Evolutionary conservation across 2,797 vertebrate species (phyloP).

Genomic region (Diplodus sargus): DNA sequence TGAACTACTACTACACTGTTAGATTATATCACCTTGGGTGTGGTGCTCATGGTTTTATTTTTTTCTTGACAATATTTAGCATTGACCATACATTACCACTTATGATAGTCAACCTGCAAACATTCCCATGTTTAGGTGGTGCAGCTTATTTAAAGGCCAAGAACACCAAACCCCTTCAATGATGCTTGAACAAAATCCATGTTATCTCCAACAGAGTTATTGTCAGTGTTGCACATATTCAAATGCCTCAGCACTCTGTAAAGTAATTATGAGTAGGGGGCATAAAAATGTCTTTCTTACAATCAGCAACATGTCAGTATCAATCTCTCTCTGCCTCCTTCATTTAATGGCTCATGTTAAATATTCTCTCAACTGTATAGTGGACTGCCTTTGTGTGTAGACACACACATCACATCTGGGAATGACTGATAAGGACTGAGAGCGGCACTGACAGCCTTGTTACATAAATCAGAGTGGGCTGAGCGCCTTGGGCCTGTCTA

Average conservation of each 20-base stretch:
- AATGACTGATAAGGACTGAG: conserved; percentile 49
- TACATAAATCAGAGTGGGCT: conserved; percentile 50
- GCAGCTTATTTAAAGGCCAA: background rate
- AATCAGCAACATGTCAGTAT: conserved; percentile 15
- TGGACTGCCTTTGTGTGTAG: background rate
- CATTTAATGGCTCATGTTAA: conserved; percentile 36
- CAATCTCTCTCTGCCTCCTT: conserved; percentile 7
- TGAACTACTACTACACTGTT: too few relatives aligned
- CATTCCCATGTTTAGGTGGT: background rate
- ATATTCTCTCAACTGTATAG: conserved; percentile 17
- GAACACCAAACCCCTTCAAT: background rate
- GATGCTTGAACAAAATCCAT: background rate
- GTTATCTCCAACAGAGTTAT: conserved; percentile 11
- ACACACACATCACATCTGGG: conserved; percentile 42
- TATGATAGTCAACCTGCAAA: background rate
- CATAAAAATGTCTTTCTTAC: background rate
- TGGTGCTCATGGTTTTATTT: background rate
- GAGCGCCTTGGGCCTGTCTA: background rate
- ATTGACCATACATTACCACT: background rate
- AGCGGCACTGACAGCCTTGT: conserved; percentile 24
- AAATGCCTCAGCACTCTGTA: conserved; percentile 7
- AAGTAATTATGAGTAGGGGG: conserved; percentile 4
- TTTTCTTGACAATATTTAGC: background rate
- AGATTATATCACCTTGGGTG: too few relatives aligned
- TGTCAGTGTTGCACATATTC: conserved; percentile 15